Evolutionary conservation across 2,113 vertebrate genomes (phyloP), one percentile per base, ranked within the genome.

Genomic region (Mustela nigripes): DNA sequence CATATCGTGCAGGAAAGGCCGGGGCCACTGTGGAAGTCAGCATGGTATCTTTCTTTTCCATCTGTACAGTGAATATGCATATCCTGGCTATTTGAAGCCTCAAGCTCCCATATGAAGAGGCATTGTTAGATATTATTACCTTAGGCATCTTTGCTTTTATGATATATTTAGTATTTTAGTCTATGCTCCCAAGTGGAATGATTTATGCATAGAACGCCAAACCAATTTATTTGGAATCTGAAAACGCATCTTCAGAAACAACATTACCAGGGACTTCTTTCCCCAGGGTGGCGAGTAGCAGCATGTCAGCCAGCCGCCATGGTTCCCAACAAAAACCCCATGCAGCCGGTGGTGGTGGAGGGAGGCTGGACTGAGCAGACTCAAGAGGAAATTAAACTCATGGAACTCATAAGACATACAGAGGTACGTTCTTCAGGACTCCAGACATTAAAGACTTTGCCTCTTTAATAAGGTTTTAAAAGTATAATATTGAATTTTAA

Each of bases 341-440:
- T 62, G 14, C 96, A 97, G 95, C 98, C 98, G 0, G 67, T 91
- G 21, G 92, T 83, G 74, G 65, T 98, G 16, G 97, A 98, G 97
- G 60, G 96, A 79, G 97, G 96, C 31, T 97, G 97, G 98, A 94
- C 89, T 18, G 33, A 98, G 89, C 95, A 95, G 96, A 79, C 93
- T 71, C 94, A 67, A 76, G 95, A 99, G 96, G 83, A 94, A 96
- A 97, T 92, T 81, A 97, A 98, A 73, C 96, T 98, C 26, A 65
- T 62, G 96, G 97, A 98, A 94, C 94, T 94, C 81, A 96, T 97
- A 93, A 69, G 95, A 21, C 90, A 86, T 33, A 91, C 82, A 92
- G 97, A 98, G 97, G 94, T 98, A 96, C 28, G 76, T 73, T 69
- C 36, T 78, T 33, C 36, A 85, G 5, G 76, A 50, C 83, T 95